Percentiles rank a stretch among this genome's conserved stretches.
Conservation (phyloP, 2,888 invertebrate genomes). For the Anthophora plumipes region DNA sequence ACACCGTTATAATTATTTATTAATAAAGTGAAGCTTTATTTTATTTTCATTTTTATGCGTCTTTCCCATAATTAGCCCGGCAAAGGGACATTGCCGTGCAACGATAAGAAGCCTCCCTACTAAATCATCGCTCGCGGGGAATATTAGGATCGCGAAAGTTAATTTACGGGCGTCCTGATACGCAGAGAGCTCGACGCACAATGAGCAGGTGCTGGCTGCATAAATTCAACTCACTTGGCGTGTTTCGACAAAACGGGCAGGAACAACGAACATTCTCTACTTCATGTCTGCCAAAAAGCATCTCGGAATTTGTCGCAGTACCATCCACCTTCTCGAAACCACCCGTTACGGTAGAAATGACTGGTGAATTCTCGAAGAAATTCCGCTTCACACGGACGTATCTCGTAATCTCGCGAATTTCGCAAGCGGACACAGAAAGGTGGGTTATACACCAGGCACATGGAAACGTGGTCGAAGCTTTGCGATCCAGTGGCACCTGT, state of each 20-base stretch:
- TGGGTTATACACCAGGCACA: slow-evolving; percentile 60
- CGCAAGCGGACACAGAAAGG: slow-evolving; percentile 20
- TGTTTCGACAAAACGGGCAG: slow-evolving; percentile 16
- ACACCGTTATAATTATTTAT: no score
- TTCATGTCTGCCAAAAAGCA: neutral
- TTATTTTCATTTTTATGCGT: no score
- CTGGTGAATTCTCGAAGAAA: slow-evolving; percentile 37
- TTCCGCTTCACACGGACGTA: slow-evolving; percentile 22
- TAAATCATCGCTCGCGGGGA: slow-evolving; percentile 8
- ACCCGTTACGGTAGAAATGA: slow-evolving; percentile 39
- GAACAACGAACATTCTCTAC: neutral
- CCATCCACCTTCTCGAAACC: slow-evolving; percentile 36
- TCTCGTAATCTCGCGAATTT: slow-evolving; percentile 45
- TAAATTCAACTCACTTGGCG: slow-evolving; percentile 28
- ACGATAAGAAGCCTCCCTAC: slow-evolving; percentile 22
- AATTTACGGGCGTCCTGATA: slow-evolving; percentile 12
- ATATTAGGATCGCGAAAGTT: neutral
- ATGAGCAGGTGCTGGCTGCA: slow-evolving; percentile 20
- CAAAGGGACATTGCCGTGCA: neutral
- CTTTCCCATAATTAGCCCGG: neutral
- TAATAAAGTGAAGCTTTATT: no score
- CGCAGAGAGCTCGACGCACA: slow-evolving; percentile 8
- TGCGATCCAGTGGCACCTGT: slow-evolving; percentile 80
- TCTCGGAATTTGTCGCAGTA: slow-evolving; percentile 16
- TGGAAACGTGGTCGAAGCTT: slow-evolving; percentile 71